These are phyloP conservation scores for Pachycephus smyrnensis DNA, from an alignment of 2,888 invertebrate genomes.

Conservation along the genomic window DNA sequence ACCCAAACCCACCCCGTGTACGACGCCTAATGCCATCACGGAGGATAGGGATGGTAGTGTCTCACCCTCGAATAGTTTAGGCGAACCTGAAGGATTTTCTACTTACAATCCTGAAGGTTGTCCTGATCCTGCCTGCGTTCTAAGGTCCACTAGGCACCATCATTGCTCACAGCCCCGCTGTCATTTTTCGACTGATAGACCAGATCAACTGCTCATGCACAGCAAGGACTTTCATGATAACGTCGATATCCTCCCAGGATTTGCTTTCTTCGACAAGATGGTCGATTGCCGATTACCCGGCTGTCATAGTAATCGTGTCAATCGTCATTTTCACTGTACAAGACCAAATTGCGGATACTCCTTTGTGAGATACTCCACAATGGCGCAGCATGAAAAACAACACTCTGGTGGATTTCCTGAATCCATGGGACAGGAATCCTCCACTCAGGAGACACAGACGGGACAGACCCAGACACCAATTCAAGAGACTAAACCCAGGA, in stretches of 20 bases:
- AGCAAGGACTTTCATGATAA: slow-evolving; percentile 89
- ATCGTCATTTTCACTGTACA: slow-evolving; percentile 82
- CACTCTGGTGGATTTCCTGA: slow-evolving; percentile 65
- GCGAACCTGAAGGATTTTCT: slow-evolving; percentile 63
- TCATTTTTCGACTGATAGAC: slow-evolving; percentile 84
- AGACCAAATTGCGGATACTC: slow-evolving; percentile 78
- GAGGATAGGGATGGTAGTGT: slow-evolving; percentile 59
- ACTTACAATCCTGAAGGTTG: slow-evolving; percentile 69
- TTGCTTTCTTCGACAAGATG: slow-evolving; percentile 83
- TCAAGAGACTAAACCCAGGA: slow-evolving; percentile 58
- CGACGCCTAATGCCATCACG: slow-evolving; percentile 35
- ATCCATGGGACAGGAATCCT: slow-evolving; percentile 41
- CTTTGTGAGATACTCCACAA: slow-evolving; percentile 80
- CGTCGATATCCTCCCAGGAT: slow-evolving; percentile 85
- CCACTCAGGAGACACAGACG: slow-evolving; percentile 27
- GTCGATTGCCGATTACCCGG: slow-evolving; percentile 77
- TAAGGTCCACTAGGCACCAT: slow-evolving; percentile 79
- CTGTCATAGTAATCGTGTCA: slow-evolving; percentile 79
- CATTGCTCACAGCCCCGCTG: slow-evolving; percentile 88
- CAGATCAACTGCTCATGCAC: slow-evolving; percentile 83
- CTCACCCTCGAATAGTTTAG: slow-evolving; percentile 61
- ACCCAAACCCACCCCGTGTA: slow-evolving; percentile 73
- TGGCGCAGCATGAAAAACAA: slow-evolving; percentile 79
- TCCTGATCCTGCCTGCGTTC: slow-evolving; percentile 80
- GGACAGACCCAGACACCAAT: slow-evolving; percentile 22